A percentile compares a stretch with the other conserved stretches of the same genome.
Evolutionary conservation across 2,888 invertebrate species (phyloP).

Genomic region (Rhagophthalmus giganteus): DNA sequence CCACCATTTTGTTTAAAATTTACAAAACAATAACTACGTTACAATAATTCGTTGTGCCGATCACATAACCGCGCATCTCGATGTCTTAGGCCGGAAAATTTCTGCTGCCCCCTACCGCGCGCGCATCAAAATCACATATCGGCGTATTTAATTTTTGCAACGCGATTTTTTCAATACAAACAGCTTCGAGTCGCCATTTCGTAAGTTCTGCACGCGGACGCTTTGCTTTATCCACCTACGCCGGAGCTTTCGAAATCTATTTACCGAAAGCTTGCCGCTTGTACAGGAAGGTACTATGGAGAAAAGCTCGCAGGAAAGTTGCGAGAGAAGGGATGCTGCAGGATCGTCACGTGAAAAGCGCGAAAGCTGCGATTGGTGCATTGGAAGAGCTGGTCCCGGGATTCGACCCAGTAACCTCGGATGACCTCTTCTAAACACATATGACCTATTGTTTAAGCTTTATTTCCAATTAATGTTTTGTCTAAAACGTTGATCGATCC

Average conservation of each 20-base stretch:
- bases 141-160: conserved; percentile 3
- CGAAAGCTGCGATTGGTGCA: conserved; percentile 48
- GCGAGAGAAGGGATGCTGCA: conserved; percentile 53
- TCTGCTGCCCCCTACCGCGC: conserved; percentile 3
- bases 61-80: conserved; percentile 30
- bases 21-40: conserved; percentile 19
- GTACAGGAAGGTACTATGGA: conserved; percentile 37
- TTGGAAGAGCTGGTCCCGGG: conserved; percentile 50
- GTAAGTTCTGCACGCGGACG: conserved; percentile 10
- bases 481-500: no score
- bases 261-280: conserved; percentile 35
- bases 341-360: conserved; percentile 49
- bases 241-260: conserved; percentile 26
- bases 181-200: conserved; percentile 10
- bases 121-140: conserved; percentile 8
- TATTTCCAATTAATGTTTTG: no score
- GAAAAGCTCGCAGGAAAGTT: conserved; percentile 35
- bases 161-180: not conserved
- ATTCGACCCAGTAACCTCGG: conserved; percentile 56
- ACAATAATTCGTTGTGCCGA: conserved; percentile 27
- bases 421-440: conserved; percentile 50
- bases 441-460: conserved; percentile 27
- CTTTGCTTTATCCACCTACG: conserved; percentile 7
- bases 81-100: conserved; percentile 32
- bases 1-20: conserved; percentile 58